Conservation (phyloP, 2,113 vertebrate species). For the Menura novaehollandiae region DNA sequence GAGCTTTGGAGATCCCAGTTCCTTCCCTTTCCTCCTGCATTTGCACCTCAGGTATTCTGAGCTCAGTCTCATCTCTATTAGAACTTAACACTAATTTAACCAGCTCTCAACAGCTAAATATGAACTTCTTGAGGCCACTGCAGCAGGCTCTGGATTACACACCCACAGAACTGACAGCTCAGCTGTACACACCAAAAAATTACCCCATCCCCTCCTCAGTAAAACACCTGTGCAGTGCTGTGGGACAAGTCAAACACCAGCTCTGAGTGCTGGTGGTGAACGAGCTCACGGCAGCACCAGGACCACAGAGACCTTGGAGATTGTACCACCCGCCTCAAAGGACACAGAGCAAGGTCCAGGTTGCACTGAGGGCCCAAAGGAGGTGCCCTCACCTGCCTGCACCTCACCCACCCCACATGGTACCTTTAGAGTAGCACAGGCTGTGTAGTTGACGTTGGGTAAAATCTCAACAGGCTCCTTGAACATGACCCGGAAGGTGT, state of each 20-base stretch:
- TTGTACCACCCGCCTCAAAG: rapidly evolving
- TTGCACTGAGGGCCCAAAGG: rapidly evolving
- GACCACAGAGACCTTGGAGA: not conserved
- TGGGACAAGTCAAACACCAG: not conserved
- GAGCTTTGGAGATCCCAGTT: not conserved
- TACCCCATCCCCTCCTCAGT: not conserved
- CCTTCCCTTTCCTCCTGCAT: not conserved
- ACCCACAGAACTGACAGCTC: not conserved
- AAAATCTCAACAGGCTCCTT: constrained; percentile 96
- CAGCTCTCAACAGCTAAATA: not conserved
- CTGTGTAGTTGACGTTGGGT: constrained; percentile 95
- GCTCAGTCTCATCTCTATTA: not conserved
- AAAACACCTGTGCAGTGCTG: rapidly evolving
- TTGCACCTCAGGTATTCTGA: not conserved
- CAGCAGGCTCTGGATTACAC: not conserved
- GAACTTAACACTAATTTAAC: not conserved
- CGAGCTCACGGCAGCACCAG: rapidly evolving
- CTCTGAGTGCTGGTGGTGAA: not conserved
- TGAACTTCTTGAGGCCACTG: rapidly evolving
- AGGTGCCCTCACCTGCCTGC: not conserved
- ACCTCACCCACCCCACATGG: not conserved
- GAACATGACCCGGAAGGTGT: constrained; percentile 98
- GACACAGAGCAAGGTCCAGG: not conserved
- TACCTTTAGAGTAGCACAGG: constrained; percentile 95
- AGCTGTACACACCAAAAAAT: not conserved